Evolutionary conservation across 92 coral and sea anemone genomes (phyloP).

Genomic region (Desmophyllum pertusum): DNA sequence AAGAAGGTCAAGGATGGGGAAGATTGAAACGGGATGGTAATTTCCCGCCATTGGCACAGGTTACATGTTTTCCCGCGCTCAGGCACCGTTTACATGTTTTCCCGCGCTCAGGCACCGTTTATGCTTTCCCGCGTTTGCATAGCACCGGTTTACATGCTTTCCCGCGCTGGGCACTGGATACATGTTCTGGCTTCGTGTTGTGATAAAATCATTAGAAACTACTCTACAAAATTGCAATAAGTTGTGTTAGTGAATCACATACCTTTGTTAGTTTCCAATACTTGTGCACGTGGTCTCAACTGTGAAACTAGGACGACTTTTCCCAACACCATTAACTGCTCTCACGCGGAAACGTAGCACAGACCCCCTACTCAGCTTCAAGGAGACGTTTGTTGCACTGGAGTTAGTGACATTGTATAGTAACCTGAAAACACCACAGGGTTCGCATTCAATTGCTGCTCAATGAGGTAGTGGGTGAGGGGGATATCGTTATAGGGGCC

Average conservation of each 20-base stretch:
- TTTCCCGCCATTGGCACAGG: neutral
- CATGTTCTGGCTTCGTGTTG: too few relatives aligned
- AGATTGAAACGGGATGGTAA: too few relatives aligned
- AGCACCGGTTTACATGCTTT: neutral
- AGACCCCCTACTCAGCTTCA: slow-evolving; percentile 2
- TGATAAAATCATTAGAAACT: too few relatives aligned
- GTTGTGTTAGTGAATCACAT: neutral
- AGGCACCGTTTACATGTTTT: neutral
- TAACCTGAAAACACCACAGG: slow-evolving; percentile 5
- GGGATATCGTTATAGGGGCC: slow-evolving; percentile 1
- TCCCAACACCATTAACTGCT: slow-evolving; percentile 24
- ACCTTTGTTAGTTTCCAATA: neutral
- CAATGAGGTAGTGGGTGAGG: slow-evolving; percentile 20
- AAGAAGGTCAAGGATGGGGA: too few relatives aligned
- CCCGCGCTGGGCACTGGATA: neutral
- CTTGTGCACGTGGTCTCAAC: neutral
- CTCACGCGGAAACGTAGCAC: slow-evolving; percentile 29
- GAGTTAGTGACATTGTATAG: slow-evolving; percentile 18
- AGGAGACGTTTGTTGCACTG: neutral
- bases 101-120: too few relatives aligned
- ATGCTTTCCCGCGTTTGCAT: too few relatives aligned
- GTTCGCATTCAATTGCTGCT: neutral
- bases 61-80: neutral
- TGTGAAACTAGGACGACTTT: slow-evolving; percentile 10
- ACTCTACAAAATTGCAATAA: too few relatives aligned